phyloP scores from a whole-genome alignment of 2,113 vertebrate species.

The Sigmodon hispidus region DNA sequence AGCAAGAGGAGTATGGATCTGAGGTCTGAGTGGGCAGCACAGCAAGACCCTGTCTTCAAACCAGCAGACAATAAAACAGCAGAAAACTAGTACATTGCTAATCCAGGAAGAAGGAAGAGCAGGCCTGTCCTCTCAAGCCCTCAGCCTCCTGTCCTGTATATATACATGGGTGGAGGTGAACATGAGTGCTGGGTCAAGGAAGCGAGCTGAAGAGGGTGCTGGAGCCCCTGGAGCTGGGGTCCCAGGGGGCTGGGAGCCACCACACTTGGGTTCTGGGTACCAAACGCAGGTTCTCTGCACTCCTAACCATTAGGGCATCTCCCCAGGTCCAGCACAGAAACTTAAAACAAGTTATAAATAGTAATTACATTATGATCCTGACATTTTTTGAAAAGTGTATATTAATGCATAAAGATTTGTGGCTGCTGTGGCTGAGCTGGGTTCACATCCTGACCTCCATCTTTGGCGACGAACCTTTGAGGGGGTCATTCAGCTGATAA shows the following conservation, averaged over 20 bases:
- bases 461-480: not conserved
- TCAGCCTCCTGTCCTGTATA: not conserved
- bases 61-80: not conserved
- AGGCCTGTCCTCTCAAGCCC: not conserved
- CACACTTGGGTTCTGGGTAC: not conserved
- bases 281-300: not conserved
- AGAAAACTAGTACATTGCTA: not conserved
- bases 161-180: not conserved
- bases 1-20: not conserved
- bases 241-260: not conserved
- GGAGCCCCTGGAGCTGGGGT: not conserved
- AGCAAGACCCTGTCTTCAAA: not conserved
- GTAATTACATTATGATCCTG: not conserved
- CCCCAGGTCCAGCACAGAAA: not conserved
- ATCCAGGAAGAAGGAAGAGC: not conserved
- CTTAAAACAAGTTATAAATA: not conserved
- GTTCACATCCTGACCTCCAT: not conserved
- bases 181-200: not conserved
- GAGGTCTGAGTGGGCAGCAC: not conserved
- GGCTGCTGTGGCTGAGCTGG: not conserved
- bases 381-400: not conserved
- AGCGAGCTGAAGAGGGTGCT: not conserved
- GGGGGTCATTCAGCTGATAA: not conserved
- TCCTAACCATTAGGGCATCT: not conserved
- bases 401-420: not conserved